Conservation (phyloP, 2,888 invertebrate genomes). For the Caenorhabditis panamensis region DNA sequence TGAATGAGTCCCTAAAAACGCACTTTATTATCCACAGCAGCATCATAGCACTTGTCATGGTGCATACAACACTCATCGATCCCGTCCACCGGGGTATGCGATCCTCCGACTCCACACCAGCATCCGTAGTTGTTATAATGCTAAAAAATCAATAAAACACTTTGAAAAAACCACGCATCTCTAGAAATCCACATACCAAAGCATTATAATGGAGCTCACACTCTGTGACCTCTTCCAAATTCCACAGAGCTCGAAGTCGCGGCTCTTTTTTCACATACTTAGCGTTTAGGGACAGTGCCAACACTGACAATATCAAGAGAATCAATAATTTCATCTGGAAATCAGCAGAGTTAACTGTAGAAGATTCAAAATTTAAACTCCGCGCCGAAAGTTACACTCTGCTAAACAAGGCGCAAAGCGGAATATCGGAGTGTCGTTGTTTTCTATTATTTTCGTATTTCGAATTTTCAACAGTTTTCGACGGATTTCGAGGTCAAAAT, state of each 20-base stretch:
- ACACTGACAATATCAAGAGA: not conserved
- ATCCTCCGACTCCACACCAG: conserved; percentile 79
- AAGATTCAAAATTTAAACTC: conserved; percentile 25
- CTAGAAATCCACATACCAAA: conserved; percentile 52
- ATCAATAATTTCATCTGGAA: conserved; percentile 26
- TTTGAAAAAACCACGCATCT: no score
- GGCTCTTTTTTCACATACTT: conserved; percentile 13
- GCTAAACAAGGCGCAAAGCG: conserved; percentile 33
- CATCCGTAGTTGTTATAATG: conserved; percentile 79
- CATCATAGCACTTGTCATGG: conserved; percentile 80
- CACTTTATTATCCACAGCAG: conserved; percentile 70
- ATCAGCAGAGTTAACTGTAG: not conserved
- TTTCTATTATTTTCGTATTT: conserved; percentile 25
- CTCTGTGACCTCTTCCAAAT: conserved; percentile 76
- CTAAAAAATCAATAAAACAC: conserved; percentile 41
- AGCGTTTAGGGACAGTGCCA: not conserved
- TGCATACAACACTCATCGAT: conserved; percentile 79
- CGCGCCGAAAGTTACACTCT: conserved; percentile 4
- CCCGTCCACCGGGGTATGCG: conserved; percentile 76
- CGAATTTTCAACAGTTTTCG: conserved; percentile 18
- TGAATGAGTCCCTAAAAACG: not conserved
- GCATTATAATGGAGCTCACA: conserved; percentile 77
- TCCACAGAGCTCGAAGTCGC: conserved; percentile 73
- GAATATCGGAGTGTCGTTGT: conserved; percentile 32
- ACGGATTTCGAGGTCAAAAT: not conserved